Evolutionary conservation across 2,113 vertebrate genomes (phyloP).

Genomic region (Eidolon helvum): DNA sequence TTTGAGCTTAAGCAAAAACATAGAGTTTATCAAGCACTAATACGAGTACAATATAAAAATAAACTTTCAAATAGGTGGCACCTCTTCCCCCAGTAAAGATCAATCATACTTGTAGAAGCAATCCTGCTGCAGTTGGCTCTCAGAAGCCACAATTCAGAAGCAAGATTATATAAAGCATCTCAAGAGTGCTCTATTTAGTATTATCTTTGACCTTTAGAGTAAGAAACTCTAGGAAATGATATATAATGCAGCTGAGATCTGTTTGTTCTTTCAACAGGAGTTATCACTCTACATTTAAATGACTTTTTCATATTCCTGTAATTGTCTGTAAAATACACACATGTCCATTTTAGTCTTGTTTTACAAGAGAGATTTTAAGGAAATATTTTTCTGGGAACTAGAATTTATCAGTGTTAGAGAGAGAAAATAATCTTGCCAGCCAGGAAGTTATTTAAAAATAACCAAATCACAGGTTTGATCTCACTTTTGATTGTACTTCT

Average conservation of each 20-base stretch:
- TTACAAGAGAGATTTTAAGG: slow-evolving; percentile 36
- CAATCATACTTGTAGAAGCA: neutral
- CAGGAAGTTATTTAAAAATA: slow-evolving; percentile 2
- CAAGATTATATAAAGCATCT: neutral
- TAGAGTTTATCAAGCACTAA: neutral
- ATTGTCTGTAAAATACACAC: neutral
- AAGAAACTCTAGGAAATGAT: too few species aligned
- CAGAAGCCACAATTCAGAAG: neutral
- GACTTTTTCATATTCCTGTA: slow-evolving; percentile 37
- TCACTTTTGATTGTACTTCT: neutral
- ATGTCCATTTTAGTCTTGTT: slow-evolving; percentile 36
- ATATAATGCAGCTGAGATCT: neutral
- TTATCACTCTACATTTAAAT: slow-evolving; percentile 36
- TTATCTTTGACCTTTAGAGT: neutral
- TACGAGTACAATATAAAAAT: neutral
- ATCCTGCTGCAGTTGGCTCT: neutral
- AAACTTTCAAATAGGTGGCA: neutral
- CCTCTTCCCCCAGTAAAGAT: neutral
- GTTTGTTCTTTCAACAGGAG: slow-evolving; percentile 19
- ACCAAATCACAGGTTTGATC: slow-evolving; percentile 16
- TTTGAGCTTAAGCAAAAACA: neutral
- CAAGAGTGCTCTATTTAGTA: neutral
- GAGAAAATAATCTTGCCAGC: neutral
- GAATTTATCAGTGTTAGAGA: slow-evolving; percentile 3
- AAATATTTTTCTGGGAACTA: neutral